Evolutionary conservation across 2,888 invertebrate genomes (phyloP).

Genomic region (Drosophila colorata): DNA sequence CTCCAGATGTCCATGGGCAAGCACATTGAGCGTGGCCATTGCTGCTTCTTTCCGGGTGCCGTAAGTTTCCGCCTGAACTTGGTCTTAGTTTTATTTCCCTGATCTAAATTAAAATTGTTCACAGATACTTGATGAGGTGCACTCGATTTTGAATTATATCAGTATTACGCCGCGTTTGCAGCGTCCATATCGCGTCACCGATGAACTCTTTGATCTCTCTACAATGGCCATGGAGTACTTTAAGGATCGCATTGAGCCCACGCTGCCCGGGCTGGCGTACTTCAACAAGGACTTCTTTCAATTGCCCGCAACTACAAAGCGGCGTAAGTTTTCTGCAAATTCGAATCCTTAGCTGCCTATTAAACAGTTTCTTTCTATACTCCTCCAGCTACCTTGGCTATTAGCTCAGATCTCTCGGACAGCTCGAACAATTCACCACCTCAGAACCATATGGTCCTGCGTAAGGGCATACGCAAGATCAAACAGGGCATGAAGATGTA

Average conservation of each 20-base stretch:
- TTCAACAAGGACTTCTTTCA: conserved; percentile 94
- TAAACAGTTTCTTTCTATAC: conserved; percentile 47
- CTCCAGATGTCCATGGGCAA: conserved; percentile 98
- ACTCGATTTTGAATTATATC: conserved; percentile 93
- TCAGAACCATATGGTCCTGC: conserved; percentile 93
- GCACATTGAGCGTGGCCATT: conserved; percentile 96
- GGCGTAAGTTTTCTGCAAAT: conserved; percentile 66
- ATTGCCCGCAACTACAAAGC: conserved; percentile 83
- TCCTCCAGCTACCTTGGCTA: conserved; percentile 81
- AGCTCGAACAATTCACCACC: conserved; percentile 87
- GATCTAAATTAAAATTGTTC: conserved; percentile 1
- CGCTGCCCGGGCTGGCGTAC: conserved; percentile 94
- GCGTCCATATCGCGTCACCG: conserved; percentile 96
- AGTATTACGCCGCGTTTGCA: conserved; percentile 93
- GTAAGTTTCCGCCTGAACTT: conserved; percentile 86
- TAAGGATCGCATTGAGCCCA: conserved; percentile 96
- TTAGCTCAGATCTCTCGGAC: conserved; percentile 82
- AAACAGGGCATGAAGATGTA: conserved; percentile 96
- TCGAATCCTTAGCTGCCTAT: background rate
- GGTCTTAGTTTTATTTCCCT: no score
- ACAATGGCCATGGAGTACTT: conserved; percentile 99
- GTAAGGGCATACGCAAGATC: conserved; percentile 94
- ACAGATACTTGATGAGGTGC: conserved; percentile 96
- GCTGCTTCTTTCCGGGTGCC: conserved; percentile 98
- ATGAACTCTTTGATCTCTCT: conserved; percentile 96